Evolutionary conservation across 2,113 vertebrate genomes (phyloP).

Genomic region (Ceyx cyanopectus): DNA sequence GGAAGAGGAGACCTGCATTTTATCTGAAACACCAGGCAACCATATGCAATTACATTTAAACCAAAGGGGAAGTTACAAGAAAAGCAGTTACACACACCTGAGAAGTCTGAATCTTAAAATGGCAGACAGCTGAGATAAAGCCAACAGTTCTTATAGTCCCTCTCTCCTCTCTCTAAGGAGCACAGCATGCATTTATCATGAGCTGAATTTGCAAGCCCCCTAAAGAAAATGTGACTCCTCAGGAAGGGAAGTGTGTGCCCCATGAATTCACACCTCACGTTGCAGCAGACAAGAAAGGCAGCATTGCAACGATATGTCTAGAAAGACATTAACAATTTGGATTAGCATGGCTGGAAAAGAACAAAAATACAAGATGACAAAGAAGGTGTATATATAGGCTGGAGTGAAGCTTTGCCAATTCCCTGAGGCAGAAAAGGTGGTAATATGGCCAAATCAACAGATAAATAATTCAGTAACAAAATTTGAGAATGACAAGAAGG

Average conservation of each 20-base stretch:
- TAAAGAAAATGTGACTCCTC: not conserved
- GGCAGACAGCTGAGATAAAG: not conserved
- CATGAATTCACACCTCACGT: fast-evolving
- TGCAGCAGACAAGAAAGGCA: not conserved
- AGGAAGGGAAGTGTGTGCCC: not conserved
- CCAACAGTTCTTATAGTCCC: not conserved
- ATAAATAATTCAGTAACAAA: not conserved
- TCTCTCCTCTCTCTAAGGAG: not conserved
- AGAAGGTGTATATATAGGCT: not conserved
- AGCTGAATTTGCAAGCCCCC: not conserved
- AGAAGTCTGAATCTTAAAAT: not conserved
- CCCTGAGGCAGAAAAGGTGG: not conserved
- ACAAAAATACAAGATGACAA: not conserved
- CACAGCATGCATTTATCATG: not conserved
- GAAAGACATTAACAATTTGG: not conserved
- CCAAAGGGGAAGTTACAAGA: not conserved
- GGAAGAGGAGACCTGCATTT: not conserved
- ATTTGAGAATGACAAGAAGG: not conserved
- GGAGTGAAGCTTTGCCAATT: not conserved
- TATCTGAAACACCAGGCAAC: not conserved
- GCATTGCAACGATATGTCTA: not conserved
- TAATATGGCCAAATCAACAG: not conserved
- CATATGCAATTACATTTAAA: not conserved
- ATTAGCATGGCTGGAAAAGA: not conserved
- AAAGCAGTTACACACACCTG: not conserved